A percentile compares a stretch with the other conserved stretches of the same genome.
Evolutionary conservation across 1,140 invertebrate genomes (phyloP).

Genomic region (Thrips palmi): DNA sequence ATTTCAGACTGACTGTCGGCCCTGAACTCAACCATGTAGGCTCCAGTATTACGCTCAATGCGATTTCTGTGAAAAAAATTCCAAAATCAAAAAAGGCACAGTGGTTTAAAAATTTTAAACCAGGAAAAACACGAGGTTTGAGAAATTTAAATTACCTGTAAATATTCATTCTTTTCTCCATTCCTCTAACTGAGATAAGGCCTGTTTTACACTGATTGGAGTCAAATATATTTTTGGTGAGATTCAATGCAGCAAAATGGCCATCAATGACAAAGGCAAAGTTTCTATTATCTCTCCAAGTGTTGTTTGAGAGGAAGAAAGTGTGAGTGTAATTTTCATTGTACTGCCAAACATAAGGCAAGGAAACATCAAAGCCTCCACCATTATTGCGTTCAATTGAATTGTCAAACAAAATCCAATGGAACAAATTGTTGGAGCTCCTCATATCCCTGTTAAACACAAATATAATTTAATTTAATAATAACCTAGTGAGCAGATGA

Average conservation of each 20-base stretch:
- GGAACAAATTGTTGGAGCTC: constrained; percentile 84
- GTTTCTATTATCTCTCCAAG: constrained; percentile 66
- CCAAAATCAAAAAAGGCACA: no score
- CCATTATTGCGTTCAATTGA: constrained; percentile 65
- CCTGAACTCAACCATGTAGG: constrained; percentile 75
- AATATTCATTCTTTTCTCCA: constrained; percentile 90
- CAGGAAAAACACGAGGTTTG: no score
- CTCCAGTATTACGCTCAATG: constrained; percentile 64
- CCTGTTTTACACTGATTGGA: constrained; percentile 70
- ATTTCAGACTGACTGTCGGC: constrained; percentile 89
- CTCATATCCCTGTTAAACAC: constrained; percentile 51
- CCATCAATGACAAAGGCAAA: constrained; percentile 76
- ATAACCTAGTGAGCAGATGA: constrained; percentile 4
- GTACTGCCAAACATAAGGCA: constrained; percentile 91
- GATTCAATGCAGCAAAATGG: constrained; percentile 71
- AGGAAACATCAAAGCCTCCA: constrained; percentile 63
- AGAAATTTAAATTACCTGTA: no score
- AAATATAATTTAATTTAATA: background rate
- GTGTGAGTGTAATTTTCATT: constrained; percentile 88
- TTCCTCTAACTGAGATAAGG: constrained; percentile 71
- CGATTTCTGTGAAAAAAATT: constrained; percentile 55
- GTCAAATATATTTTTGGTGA: constrained; percentile 68
- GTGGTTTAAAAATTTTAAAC: no score
- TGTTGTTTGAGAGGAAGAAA: constrained; percentile 68
- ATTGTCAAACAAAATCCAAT: constrained; percentile 78